These are phyloP conservation scores for Threskiornis aethiopicus DNA, from an alignment of 2,797 vertebrate genomes.

Conservation along the genomic window DNA sequence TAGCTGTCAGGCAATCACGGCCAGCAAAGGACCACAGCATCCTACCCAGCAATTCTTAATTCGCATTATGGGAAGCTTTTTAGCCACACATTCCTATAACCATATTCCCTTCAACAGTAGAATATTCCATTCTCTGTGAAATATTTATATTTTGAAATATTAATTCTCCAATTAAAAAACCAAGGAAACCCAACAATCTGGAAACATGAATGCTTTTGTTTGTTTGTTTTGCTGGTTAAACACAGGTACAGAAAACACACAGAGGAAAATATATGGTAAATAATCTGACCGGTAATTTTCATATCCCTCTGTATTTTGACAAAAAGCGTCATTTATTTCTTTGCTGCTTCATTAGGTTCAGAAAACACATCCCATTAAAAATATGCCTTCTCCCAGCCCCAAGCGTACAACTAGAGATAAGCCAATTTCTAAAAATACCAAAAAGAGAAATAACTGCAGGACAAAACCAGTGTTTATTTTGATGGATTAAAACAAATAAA, in stretches of 20 bases:
- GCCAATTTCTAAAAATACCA: constrained; percentile 19
- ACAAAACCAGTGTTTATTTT: neutral
- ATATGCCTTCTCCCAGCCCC: neutral
- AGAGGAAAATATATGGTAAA: neutral
- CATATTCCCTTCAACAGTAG: neutral
- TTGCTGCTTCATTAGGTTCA: neutral
- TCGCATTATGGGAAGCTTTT: neutral
- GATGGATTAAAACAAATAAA: neutral
- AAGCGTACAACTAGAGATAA: neutral
- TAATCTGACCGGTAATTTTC: neutral
- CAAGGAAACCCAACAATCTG: neutral
- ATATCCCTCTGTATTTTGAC: neutral
- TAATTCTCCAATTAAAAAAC: neutral
- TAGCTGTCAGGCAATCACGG: neutral
- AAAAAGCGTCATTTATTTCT: neutral
- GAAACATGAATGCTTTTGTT: neutral
- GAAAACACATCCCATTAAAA: constrained; percentile 5
- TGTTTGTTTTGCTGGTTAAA: neutral
- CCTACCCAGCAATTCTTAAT: neutral
- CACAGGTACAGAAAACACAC: neutral
- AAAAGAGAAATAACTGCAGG: neutral
- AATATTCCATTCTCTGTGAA: neutral
- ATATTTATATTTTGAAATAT: neutral
- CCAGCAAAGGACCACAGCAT: neutral
- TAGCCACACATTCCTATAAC: neutral